Evolutionary conservation across 1,140 invertebrate species (phyloP), one percentile per base, ranked within the genome.

Genomic region (Aphaenogaster ashmeadi): DNA sequence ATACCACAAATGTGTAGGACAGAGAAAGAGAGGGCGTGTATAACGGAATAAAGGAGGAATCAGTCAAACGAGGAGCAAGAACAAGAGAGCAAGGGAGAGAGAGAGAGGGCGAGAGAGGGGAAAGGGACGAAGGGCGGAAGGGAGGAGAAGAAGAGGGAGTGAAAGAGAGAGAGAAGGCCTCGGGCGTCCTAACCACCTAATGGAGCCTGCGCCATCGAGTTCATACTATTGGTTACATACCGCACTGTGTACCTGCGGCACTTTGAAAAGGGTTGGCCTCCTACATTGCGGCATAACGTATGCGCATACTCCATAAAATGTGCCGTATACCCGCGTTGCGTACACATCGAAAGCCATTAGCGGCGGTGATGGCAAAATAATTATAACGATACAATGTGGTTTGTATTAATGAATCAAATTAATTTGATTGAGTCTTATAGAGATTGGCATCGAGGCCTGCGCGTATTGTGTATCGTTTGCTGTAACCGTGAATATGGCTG

Each of bases 161-260:
- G n/a, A 80, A 11, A 52, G 44, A 36, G n/a, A 58, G 78, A 69
- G 79, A 87, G 85, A 75, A 67, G 56, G 72, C 88, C 64, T 64
- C 44, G 71, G 66, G 83, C 78, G 50, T 66, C 66, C 79, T 86
- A 84, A 77, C 86, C 54, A 58, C 41, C 88, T 90, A 91, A 91
- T 88, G 86, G 86, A 89, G 90, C 86, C 71, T 86, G 60, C 80
- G 60, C 56, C 66, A 88, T 91, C 67, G 77, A 88, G 72, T 79
- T 88, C 36, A 50, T 86, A 78, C 78, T 74, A 88, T 86, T 79
- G 75, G 60, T 60, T 78, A 78, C 77, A 64, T 67, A 88, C 81
- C 71, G 79, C 69, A 72, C 64, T 66, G 21, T 69, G 69, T 80
- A 52, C 54, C 60, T 84, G 60, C 80, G 56, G 67, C 69, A 84